These are phyloP conservation scores for Brachypterus glaber DNA, from an alignment of 2,888 invertebrate genomes.

Conservation along the genomic window DNA sequence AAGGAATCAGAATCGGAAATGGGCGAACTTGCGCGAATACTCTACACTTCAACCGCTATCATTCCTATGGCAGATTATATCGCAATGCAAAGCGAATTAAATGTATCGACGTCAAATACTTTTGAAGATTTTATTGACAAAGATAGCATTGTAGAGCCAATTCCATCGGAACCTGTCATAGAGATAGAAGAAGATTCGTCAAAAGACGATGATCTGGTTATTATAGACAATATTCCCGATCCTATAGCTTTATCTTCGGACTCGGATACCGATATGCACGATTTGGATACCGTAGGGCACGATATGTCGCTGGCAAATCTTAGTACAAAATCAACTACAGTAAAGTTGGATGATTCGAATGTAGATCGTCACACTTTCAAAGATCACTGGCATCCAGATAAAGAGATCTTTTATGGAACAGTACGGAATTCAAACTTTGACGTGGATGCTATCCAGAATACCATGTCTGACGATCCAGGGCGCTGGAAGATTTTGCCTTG, in stretches of 20 bases:
- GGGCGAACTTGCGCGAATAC: too few species aligned
- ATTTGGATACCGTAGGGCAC: slow-evolving; percentile 15
- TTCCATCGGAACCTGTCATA: too few species aligned
- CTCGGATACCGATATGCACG: slow-evolving; percentile 15
- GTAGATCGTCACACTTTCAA: neutral
- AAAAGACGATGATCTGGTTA: neutral
- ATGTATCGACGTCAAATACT: too few species aligned
- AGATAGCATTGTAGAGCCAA: too few species aligned
- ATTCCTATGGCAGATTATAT: too few species aligned
- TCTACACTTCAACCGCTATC: too few species aligned
- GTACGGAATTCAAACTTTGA: slow-evolving; percentile 43
- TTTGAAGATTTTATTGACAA: too few species aligned
- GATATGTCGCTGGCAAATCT: slow-evolving; percentile 22
- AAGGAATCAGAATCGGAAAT: too few species aligned
- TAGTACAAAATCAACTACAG: slow-evolving; percentile 7
- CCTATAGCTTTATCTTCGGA: slow-evolving; percentile 14
- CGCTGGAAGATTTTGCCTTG: slow-evolving; percentile 44
- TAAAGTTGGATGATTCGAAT: slow-evolving; percentile 11
- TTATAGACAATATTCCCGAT: too few species aligned
- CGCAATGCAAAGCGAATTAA: too few species aligned
- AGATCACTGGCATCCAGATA: slow-evolving; percentile 22
- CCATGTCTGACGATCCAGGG: slow-evolving; percentile 53
- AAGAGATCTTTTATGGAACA: neutral
- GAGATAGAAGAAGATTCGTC: neutral
- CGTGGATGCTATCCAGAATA: slow-evolving; percentile 46